Evolutionary conservation across 2,113 vertebrate genomes (phyloP).

Genomic region (Terrapene triunguis): DNA sequence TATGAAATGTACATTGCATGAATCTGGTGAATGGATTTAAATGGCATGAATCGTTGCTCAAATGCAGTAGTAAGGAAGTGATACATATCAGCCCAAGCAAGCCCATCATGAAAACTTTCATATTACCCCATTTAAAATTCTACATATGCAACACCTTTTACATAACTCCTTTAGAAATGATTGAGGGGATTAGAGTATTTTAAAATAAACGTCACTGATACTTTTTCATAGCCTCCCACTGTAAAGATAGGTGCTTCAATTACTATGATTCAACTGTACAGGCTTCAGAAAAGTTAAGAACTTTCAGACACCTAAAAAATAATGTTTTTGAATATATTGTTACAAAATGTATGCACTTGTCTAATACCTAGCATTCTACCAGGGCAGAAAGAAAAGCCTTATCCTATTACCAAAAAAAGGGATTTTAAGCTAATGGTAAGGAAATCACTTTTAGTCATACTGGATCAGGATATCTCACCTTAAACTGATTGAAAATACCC

Average conservation of each 20-base stretch:
- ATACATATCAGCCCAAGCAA: background rate
- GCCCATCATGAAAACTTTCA: background rate
- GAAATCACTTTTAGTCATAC: background rate
- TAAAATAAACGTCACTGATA: background rate
- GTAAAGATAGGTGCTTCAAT: background rate
- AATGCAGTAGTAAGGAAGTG: background rate
- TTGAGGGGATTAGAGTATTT: background rate
- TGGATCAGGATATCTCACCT: background rate
- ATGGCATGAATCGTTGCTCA: rapidly evolving
- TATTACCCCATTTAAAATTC: background rate
- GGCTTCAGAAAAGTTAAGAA: background rate
- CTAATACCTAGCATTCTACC: background rate
- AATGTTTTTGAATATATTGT: background rate
- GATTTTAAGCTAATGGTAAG: background rate
- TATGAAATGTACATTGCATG: rapidly evolving
- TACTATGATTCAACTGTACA: background rate
- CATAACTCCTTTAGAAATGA: too few species aligned
- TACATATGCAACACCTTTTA: background rate
- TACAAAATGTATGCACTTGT: background rate
- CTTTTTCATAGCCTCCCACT: background rate
- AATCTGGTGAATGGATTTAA: background rate
- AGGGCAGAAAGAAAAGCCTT: background rate
- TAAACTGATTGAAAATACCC: background rate
- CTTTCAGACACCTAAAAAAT: background rate
- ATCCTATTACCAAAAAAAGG: background rate